Base-by-base conservation (phyloP, 1,140 invertebrate species). In the Drosophila bocki region DNA sequence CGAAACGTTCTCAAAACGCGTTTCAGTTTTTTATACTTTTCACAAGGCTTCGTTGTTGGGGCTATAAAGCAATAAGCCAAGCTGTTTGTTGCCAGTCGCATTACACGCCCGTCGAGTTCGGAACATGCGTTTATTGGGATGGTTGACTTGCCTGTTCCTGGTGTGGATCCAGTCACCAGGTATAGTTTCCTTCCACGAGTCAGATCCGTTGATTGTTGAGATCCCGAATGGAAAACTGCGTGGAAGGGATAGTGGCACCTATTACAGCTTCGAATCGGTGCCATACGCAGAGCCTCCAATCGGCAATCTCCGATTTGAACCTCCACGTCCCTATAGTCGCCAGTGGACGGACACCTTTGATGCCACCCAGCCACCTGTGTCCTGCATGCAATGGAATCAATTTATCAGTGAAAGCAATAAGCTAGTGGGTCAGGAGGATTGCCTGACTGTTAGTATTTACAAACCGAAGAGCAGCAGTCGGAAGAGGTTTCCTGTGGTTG, bases 271-370 rank as follows among this genome's bases (percentile, higher is more conserved):
- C 57, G 93, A 93, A 78, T 93, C 93, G 3, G 83, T 94, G 7
- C 93, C 93, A 1, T 94, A 94, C 77, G 94, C 93, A 7, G 80
- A 93, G 57, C 92, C 93, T 47, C 94, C 94, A 0, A 33, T 93
- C 4, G 93, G 93, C 19, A 75, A 91, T 29, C 76, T 94, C 3
- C 76, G 94, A 51, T 94, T 94, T 41, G 72, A 90, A n/a, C 22
- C 78, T 17, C 82, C 84, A 33, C 50, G 75, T 13, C 71, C 76
- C 0, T 84, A 78, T 42, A 22, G 7, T 4, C 9, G 41, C 3
- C 62, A 69, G 13, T 91, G 77, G 78, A 29, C 9, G 29, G 82
- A 67, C 1, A 47, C 44, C 15, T 80, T 79, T 29, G 50, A 91
- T 67, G 87, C 83, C 9, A 77, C 63, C 8, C 26, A 56, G 32